phyloP scores from a whole-genome alignment of 2,113 vertebrate species.

The Mormyrus lacerda region DNA sequence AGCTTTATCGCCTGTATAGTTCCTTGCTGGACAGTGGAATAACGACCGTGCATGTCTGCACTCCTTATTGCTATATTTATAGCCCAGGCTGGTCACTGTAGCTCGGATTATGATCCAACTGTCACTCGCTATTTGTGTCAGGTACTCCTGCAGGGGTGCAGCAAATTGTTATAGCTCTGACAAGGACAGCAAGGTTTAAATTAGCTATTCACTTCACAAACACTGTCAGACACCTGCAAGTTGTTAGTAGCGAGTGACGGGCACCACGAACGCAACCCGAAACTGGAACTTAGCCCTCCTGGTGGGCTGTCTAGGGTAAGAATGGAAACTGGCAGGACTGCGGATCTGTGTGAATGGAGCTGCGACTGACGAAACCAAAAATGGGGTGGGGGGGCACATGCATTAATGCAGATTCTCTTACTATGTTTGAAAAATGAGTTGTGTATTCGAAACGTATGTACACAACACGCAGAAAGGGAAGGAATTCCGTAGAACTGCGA shows the following conservation, averaged over 20 bases:
- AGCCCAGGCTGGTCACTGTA: neutral
- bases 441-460: neutral
- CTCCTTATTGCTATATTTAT: neutral
- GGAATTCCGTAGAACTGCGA: neutral
- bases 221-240: neutral
- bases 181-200: neutral
- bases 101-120: neutral
- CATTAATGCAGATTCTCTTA: neutral
- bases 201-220: neutral
- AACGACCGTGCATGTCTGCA: neutral
- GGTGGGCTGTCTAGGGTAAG: neutral
- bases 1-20: neutral
- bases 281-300: neutral
- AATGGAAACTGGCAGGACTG: neutral
- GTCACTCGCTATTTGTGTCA: neutral
- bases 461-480: neutral
- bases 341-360: neutral
- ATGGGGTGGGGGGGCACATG: neutral
- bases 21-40: neutral
- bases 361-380: neutral
- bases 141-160: neutral
- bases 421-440: neutral
- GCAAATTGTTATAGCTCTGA: neutral
- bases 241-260: neutral
- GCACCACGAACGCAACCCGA: no score